Evolutionary conservation across 2,113 vertebrate genomes (phyloP), one percentile per base, ranked within the genome.

Genomic region (Deroptyus accipitrinus): DNA sequence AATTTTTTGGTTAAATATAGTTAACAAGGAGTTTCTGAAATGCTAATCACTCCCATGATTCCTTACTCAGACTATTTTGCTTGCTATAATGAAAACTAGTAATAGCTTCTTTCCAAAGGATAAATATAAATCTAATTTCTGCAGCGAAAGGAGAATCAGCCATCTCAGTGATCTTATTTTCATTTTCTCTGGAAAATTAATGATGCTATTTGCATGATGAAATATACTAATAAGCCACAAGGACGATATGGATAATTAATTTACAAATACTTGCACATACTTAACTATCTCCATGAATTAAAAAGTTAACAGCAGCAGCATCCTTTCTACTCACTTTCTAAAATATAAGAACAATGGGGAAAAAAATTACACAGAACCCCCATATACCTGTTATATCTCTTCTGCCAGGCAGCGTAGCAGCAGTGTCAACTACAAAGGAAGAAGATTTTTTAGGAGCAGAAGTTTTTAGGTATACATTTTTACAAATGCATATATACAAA

Each of bases 401-500:
- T 86, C 79, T 80, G 57, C 55, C 39, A 81, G 88, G 86, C 79
- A 94, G 55, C 0, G 35, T 90, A 49, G 86, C 85, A 74, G 86
- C 25, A 66, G 95, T 73, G 41, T 87, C 83, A 87, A 80, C 92
- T 97, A 62, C 69, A 92, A 93, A 95, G 41, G 25, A 94, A 95
- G 27, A 90, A 64, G 6, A 69, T 9, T 10, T 59, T 87, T 86
- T 90, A 94, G 80, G 11, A 72, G 33, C 11, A 46, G 24, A 80
- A 83, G 6, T 22, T 57, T 92, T 54, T 19, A 44, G 49, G 49
- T 33, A 54, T 54, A 2, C 49, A 52, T 51, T 54, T 77, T 11
- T 35, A 77, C n/a, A 74, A 27, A 74, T 0, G 0, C n/a, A 67
- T 14, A 59, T 17, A 51, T 4, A 35, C 6, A 70, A 8, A 52